phyloP scores from a whole-genome alignment of 2,797 vertebrate genomes.

The Scyliorhinus canicula region DNA sequence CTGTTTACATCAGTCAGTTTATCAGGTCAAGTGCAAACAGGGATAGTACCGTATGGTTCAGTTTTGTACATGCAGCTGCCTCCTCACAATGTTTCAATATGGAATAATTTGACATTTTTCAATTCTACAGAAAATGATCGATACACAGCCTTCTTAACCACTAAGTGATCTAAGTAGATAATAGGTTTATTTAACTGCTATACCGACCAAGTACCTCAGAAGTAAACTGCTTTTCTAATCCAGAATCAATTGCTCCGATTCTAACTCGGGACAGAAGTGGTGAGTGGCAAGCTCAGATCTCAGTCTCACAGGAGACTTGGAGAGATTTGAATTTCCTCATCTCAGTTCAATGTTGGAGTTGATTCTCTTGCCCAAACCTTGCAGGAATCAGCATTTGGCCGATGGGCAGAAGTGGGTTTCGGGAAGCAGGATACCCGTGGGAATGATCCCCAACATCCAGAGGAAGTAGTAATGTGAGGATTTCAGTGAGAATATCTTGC shows the following conservation, averaged over 20 bases:
- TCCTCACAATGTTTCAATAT: not conserved
- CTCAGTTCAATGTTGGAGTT: not conserved
- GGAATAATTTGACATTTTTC: not conserved
- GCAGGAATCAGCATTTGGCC: not conserved
- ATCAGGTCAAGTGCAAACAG: slow-evolving; percentile 36
- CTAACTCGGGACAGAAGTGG: not conserved
- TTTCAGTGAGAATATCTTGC: not conserved
- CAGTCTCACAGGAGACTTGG: not conserved
- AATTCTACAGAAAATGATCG: not conserved
- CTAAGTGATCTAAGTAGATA: not conserved
- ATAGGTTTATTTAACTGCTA: no score
- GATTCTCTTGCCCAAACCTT: not conserved
- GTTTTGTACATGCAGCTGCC: slow-evolving; percentile 21
- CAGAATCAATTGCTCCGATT: not conserved
- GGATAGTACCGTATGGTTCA: slow-evolving; percentile 22
- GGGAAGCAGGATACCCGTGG: not conserved
- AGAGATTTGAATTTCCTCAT: not conserved
- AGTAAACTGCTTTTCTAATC: not conserved
- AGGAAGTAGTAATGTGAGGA: not conserved
- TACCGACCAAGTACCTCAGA: not conserved
- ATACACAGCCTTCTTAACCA: not conserved
- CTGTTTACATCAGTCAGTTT: slow-evolving; percentile 33
- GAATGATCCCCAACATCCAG: not conserved
- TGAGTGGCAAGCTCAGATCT: not conserved
- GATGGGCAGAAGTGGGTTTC: not conserved